Evolutionary conservation across 2,113 vertebrate genomes (phyloP).

Genomic region (Ornithorhynchus anatinus): DNA sequence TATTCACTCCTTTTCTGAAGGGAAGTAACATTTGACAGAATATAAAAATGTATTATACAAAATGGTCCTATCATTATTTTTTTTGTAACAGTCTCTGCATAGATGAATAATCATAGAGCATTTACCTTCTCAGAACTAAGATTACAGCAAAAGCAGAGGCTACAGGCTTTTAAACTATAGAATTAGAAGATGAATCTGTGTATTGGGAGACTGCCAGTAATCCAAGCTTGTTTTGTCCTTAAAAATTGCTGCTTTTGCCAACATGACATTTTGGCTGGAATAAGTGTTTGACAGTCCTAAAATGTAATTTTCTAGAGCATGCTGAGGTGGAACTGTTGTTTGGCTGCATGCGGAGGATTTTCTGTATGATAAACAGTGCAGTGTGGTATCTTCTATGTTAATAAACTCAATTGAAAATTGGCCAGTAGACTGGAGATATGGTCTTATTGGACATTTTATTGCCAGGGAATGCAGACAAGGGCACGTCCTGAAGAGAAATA

Average conservation of each 20-base stretch:
- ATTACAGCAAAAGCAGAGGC: background rate
- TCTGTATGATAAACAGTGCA: slow-evolving; percentile 18
- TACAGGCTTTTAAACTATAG: background rate
- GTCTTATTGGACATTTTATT: no score
- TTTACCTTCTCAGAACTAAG: background rate
- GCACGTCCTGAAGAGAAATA: no score
- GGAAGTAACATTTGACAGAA: background rate
- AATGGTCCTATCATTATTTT: background rate
- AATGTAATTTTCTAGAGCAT: slow-evolving; percentile 37
- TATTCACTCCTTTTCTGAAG: background rate
- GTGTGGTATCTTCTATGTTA: slow-evolving; percentile 20
- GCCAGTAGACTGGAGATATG: no score
- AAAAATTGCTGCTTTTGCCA: background rate
- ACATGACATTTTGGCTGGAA: slow-evolving; percentile 18
- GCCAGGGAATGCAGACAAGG: no score
- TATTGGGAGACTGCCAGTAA: background rate
- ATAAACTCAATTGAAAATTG: background rate
- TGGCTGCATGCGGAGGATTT: slow-evolving; percentile 16
- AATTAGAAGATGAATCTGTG: background rate
- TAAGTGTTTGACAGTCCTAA: slow-evolving; percentile 10
- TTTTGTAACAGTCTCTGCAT: background rate
- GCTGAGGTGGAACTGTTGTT: slow-evolving; percentile 20
- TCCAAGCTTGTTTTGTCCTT: slow-evolving; percentile 8
- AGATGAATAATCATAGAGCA: background rate
- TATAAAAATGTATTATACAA: background rate